Conservation (phyloP, 2,888 invertebrate genomes). For the Arrhopalites spinosus region DNA sequence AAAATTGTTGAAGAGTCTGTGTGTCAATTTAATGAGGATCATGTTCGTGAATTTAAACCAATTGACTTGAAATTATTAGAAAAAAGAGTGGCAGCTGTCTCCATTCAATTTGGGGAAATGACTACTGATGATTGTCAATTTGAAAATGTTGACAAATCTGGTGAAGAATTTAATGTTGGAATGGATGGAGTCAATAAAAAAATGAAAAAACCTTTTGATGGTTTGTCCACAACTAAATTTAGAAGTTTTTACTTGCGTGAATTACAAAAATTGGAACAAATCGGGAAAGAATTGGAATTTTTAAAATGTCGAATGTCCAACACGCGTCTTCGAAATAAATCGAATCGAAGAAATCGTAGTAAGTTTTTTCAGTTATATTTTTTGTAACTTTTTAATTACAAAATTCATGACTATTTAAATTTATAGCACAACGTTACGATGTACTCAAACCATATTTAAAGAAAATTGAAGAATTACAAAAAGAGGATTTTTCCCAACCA, state of each 20-base stretch:
- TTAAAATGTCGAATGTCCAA: too few species aligned
- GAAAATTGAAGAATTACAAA: slow-evolving; percentile 46
- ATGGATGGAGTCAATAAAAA: background rate
- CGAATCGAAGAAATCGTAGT: too few species aligned
- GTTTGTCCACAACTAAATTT: background rate
- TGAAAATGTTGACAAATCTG: background rate
- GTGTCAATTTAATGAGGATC: slow-evolving; percentile 23
- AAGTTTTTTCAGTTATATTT: too few species aligned
- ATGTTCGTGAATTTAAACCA: background rate
- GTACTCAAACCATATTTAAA: slow-evolving; percentile 52
- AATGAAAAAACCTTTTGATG: slow-evolving; percentile 20
- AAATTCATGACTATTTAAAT: too few species aligned
- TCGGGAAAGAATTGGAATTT: slow-evolving; percentile 51
- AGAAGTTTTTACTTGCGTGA: slow-evolving; percentile 40
- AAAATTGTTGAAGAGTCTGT: slow-evolving; percentile 39
- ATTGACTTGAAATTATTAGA: slow-evolving; percentile 21
- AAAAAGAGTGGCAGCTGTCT: slow-evolving; percentile 24
- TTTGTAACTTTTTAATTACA: too few species aligned
- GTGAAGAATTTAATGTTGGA: background rate
- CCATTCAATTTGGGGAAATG: background rate
- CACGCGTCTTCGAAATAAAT: too few species aligned
- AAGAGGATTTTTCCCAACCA: slow-evolving; percentile 41
- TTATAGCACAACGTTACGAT: slow-evolving; percentile 47
- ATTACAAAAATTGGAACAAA: slow-evolving; percentile 47
- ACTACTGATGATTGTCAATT: background rate